Evolutionary conservation across 2,888 invertebrate genomes (phyloP).

Genomic region (Laothoe populi): DNA sequence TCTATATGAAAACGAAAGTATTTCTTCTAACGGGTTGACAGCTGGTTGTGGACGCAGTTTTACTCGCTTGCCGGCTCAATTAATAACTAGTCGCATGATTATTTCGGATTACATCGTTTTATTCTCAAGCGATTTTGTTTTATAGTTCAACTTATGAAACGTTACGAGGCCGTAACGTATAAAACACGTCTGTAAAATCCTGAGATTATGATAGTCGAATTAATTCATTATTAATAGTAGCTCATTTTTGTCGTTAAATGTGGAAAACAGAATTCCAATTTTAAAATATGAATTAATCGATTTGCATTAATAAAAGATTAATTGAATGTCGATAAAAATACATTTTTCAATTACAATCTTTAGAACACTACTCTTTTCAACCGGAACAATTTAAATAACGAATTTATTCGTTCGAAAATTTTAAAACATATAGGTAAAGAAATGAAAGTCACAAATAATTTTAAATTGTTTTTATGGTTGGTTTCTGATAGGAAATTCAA

Average conservation of each 20-base stretch:
- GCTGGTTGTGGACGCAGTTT: background rate
- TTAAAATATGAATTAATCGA: background rate
- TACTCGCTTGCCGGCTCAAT: background rate
- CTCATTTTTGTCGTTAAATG: background rate
- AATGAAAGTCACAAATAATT: too few relatives aligned
- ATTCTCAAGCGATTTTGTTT: background rate
- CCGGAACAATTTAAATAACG: background rate
- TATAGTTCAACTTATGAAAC: background rate
- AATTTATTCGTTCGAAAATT: too few relatives aligned
- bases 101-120: background rate
- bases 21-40: constrained; percentile 19
- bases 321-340: background rate
- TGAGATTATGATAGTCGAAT: background rate
- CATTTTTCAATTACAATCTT: background rate
- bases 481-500: too few relatives aligned
- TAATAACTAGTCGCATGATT: background rate
- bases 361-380: background rate
- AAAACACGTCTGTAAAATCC: background rate
- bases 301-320: background rate
- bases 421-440: too few relatives aligned
- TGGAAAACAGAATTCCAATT: background rate
- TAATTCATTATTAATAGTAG: background rate
- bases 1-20: constrained; percentile 26
- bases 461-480: too few relatives aligned
- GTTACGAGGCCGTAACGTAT: background rate